Percentiles rank a stretch among this genome's conserved stretches.
Evolutionary conservation across 2,113 vertebrate genomes (phyloP).

Genomic region (Conger conger): DNA sequence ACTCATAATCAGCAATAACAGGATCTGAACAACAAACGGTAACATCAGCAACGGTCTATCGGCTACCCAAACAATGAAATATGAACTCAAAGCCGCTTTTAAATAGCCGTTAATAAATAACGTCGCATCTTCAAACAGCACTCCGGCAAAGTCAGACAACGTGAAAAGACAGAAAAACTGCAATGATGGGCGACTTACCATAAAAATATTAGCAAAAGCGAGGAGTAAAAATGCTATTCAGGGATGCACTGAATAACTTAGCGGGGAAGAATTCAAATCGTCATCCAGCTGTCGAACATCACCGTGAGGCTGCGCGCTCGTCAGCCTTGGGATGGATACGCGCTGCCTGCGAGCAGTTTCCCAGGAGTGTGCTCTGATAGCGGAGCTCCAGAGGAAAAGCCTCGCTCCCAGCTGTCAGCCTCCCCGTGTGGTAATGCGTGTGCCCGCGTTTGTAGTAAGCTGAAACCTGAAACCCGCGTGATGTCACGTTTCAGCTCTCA

Average conservation of each 20-base stretch:
- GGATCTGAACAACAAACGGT: background rate
- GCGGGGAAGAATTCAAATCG: background rate
- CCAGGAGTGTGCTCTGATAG: constrained; percentile 43
- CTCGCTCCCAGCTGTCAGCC: constrained; percentile 59
- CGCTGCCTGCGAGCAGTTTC: constrained; percentile 46
- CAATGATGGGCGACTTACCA: constrained; percentile 50
- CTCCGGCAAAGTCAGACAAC: background rate
- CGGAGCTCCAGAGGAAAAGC: constrained; percentile 46
- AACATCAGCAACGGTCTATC: background rate
- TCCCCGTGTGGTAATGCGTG: constrained; percentile 47
- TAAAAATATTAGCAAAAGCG: constrained; percentile 35
- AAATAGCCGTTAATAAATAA: background rate
- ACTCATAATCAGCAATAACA: too few relatives aligned
- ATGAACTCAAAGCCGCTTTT: background rate
- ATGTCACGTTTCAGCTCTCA: constrained; percentile 72
- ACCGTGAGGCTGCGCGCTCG: background rate
- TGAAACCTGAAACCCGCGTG: constrained; percentile 75
- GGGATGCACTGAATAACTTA: background rate
- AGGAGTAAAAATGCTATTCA: background rate
- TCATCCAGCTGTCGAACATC: constrained; percentile 43
- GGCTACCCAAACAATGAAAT: background rate
- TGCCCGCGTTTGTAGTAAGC: constrained; percentile 36
- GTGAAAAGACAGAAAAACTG: background rate
- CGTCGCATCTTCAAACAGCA: background rate
- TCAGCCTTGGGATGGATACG: constrained; percentile 17